Evolutionary conservation across 2,888 invertebrate genomes (phyloP).

Genomic region (Bugula neritina): DNA sequence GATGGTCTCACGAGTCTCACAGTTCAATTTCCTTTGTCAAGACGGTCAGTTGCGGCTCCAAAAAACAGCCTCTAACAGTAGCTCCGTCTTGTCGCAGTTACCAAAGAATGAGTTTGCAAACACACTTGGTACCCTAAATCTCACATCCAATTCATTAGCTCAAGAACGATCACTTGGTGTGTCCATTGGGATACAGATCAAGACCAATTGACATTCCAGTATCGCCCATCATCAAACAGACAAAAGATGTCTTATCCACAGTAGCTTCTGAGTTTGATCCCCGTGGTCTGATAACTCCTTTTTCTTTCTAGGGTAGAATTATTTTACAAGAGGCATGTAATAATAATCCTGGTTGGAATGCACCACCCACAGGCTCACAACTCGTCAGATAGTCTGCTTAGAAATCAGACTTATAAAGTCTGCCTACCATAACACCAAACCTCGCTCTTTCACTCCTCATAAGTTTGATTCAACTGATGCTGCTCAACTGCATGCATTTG

Average conservation of each 20-base stretch:
- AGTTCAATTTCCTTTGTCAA: background rate
- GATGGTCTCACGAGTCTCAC: slow-evolving; percentile 5
- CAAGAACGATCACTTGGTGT: no score
- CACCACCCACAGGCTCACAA: slow-evolving; percentile 32
- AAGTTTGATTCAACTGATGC: slow-evolving; percentile 30
- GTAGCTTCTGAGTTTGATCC: slow-evolving; percentile 34
- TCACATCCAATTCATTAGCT: background rate
- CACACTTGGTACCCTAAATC: background rate
- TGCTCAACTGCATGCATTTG: slow-evolving; percentile 33
- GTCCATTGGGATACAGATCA: background rate
- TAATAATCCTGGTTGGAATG: slow-evolving; percentile 33
- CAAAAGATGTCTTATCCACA: slow-evolving; percentile 33
- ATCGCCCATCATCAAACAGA: slow-evolving; percentile 26
- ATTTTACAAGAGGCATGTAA: slow-evolving; percentile 34
- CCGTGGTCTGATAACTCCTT: slow-evolving; percentile 34
- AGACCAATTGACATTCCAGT: background rate
- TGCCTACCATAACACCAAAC: slow-evolving; percentile 28
- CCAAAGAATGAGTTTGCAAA: background rate
- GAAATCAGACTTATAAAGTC: slow-evolving; percentile 29
- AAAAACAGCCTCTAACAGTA: slow-evolving; percentile 28
- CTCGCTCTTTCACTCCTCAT: slow-evolving; percentile 31
- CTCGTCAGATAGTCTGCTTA: slow-evolving; percentile 31
- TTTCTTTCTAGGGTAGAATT: slow-evolving; percentile 32
- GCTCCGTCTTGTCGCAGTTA: slow-evolving; percentile 2
- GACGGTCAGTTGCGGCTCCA: slow-evolving; percentile 27